phyloP scores from a whole-genome alignment of 2,113 vertebrate species.

The Diglossa brunneiventris region DNA sequence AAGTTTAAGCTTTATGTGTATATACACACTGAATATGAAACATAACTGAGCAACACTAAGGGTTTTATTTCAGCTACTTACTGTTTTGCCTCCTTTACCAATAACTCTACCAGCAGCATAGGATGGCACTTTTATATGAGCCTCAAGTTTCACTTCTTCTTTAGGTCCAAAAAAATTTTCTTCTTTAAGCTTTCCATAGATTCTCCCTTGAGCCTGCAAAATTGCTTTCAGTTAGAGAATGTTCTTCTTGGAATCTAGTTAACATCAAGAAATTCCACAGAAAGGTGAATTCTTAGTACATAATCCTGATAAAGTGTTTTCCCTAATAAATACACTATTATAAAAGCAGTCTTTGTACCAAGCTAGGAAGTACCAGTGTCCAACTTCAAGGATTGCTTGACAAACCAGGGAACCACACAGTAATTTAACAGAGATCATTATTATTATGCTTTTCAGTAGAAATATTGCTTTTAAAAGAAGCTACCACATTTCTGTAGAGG shows the following conservation, averaged over 20 bases:
- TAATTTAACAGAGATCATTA: not conserved
- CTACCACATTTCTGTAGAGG: not conserved
- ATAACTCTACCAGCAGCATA: slow-evolving; percentile 97
- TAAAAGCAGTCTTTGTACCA: not conserved
- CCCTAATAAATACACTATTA: not conserved
- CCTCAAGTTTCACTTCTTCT: slow-evolving; percentile 97
- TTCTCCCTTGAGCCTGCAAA: slow-evolving; percentile 89
- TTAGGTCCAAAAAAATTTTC: slow-evolving; percentile 99
- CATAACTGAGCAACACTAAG: not conserved
- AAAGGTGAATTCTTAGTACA: not conserved
- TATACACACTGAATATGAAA: not conserved
- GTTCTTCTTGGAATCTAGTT: not conserved
- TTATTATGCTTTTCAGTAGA: not conserved
- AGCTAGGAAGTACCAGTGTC: not conserved
- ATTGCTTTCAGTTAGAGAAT: not conserved
- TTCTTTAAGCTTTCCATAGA: slow-evolving; percentile 95
- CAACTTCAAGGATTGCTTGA: not conserved
- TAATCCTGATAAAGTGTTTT: not conserved
- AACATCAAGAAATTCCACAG: not conserved
- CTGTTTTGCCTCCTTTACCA: slow-evolving; percentile 98
- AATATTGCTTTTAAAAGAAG: not conserved
- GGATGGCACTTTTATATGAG: slow-evolving; percentile 97
- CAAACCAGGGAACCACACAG: not conserved
- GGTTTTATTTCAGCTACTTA: slow-evolving; percentile 68
- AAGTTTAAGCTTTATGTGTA: not conserved